Evolutionary conservation across 2,797 vertebrate genomes (phyloP).

Genomic region (Macroramphosus scolopax): DNA sequence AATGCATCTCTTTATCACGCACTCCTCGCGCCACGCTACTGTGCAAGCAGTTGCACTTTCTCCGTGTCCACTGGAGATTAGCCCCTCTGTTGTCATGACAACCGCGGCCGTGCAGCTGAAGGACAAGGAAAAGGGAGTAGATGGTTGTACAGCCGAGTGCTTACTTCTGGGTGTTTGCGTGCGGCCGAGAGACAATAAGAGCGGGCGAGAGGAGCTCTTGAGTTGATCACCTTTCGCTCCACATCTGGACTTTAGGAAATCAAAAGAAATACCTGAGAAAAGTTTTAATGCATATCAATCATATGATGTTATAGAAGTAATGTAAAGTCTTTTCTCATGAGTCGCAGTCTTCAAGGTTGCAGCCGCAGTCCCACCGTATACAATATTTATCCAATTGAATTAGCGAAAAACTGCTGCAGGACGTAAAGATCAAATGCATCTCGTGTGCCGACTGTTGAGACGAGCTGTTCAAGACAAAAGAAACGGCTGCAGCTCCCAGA

Average conservation of each 20-base stretch:
- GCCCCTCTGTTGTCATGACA: conserved; percentile 72
- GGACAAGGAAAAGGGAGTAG: conserved; percentile 37
- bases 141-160: conserved; percentile 16
- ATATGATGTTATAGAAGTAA: too few species aligned
- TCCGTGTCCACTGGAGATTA: conserved; percentile 63
- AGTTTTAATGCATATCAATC: too few species aligned
- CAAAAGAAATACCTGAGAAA: too few species aligned
- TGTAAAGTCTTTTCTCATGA: too few species aligned
- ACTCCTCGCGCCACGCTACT: conserved; percentile 25
- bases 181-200: conserved; percentile 8
- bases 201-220: not conserved
- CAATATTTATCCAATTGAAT: conserved; percentile 31
- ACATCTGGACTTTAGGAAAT: too few species aligned
- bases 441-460: conserved; percentile 9
- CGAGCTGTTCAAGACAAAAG: conserved; percentile 1
- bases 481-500: conserved; percentile 7
- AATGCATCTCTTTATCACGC: conserved; percentile 26
- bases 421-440: conserved; percentile 22
- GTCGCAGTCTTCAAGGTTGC: too few species aligned
- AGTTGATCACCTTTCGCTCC: too few species aligned
- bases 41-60: conserved; percentile 30
- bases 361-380: not conserved
- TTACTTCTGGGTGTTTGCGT: conserved; percentile 5
- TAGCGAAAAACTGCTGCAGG: conserved; percentile 8
- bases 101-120: conserved; percentile 55